Evolutionary conservation across 1,140 invertebrate species (phyloP).

Genomic region (Prorops nasuta): DNA sequence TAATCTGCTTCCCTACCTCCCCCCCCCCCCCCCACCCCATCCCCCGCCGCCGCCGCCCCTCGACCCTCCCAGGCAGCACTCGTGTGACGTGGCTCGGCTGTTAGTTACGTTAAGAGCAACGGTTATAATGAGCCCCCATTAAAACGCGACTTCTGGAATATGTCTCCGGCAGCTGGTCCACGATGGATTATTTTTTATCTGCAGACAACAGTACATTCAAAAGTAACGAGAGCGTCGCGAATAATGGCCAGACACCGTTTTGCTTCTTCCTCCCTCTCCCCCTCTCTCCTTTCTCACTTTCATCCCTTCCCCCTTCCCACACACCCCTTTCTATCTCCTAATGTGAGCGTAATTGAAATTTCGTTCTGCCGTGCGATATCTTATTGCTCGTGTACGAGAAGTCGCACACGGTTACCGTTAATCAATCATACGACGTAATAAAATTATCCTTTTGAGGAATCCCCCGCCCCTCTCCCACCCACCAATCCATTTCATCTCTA

Average conservation of each 20-base stretch:
- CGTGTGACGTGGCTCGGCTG: slow-evolving; percentile 35
- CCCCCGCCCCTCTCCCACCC: too few species aligned
- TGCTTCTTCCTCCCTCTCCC: slow-evolving; percentile 22
- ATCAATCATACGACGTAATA: too few species aligned
- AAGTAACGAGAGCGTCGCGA: slow-evolving; percentile 22
- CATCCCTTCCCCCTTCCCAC: neutral
- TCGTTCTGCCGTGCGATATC: too few species aligned
- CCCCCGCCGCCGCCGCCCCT: neutral
- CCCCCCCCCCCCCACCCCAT: neutral
- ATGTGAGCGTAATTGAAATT: neutral
- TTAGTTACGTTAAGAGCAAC: slow-evolving; percentile 28
- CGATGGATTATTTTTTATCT: slow-evolving; percentile 33
- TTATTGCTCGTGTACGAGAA: too few species aligned
- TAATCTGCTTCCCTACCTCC: slow-evolving; percentile 31
- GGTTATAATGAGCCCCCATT: slow-evolving; percentile 44
- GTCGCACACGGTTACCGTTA: too few species aligned
- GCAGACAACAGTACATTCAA: slow-evolving; percentile 24
- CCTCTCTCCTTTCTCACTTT: neutral
- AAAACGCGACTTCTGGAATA: slow-evolving; percentile 43
- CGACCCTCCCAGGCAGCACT: slow-evolving; percentile 9
- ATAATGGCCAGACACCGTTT: slow-evolving; percentile 14
- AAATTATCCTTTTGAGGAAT: too few species aligned
- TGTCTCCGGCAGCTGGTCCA: slow-evolving; percentile 38
- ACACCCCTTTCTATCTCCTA: neutral
- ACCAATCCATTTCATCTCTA: too few species aligned